Evolutionary conservation across 35 echinoderm and acorn worm genomes (phyloP), one percentile per base, ranked within the genome.

Genomic region (Lytechinus variegatus): DNA sequence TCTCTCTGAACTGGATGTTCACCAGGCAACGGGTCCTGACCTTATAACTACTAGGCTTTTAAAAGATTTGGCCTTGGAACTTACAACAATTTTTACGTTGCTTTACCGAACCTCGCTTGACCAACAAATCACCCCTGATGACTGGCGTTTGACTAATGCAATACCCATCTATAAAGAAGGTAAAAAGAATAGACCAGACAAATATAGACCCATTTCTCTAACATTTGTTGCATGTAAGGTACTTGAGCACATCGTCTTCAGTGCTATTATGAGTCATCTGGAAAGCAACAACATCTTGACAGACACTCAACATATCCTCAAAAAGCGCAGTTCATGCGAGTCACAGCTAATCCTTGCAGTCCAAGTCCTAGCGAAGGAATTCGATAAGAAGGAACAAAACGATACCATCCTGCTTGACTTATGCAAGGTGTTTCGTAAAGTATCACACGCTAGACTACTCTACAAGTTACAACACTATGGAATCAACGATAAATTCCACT

Each of bases 41-140:
- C 11, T 28, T 28, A 51, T 92, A 9, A 1, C 90, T 11, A 52
- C 86, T 27, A 95, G 94, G 89, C 72, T 95, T 11, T 54, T 91
- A 54, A 91, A 96, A n/a, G 33, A 27, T n/a, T 27, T 60, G 13
- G 60, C 96, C 21, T 86, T 54, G 2, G 60, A 95, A 54, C 54
- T 97, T 12, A 95, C 94, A 79, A 86, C 87, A 58, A 29, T 96
- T 0, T 60, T 96, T 53, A 95, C 94, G 14, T 19, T 93, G 12
- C 56, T 97, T 10, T 97, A 87, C 54, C 90, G 53, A 52, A 54
- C 28, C 24, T 92, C 9, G 16, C 90, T 92, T 24, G 51, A 7
- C 28, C 90, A 92, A 54, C 3, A 8, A 92, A 24, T 24, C 11
- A 3, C 53, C 53, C 29, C 7, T 92, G 90, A 92, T 92, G 90